These are phyloP conservation scores for Celastrina argiolus DNA, from an alignment of 2,888 invertebrate genomes.

Conservation along the genomic window DNA sequence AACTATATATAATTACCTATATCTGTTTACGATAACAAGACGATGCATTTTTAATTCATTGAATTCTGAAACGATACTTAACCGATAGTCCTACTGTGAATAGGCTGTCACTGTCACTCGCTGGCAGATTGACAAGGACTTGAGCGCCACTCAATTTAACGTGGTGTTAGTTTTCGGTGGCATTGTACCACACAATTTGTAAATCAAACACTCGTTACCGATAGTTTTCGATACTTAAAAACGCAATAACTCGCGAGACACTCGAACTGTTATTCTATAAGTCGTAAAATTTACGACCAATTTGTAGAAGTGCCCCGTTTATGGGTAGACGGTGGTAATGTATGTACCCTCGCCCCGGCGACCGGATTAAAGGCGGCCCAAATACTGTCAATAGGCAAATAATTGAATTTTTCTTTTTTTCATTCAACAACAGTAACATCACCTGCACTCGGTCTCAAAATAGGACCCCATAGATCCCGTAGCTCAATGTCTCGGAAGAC, in stretches of 20 bases:
- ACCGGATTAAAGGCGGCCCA: conserved; percentile 57
- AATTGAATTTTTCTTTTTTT: conserved; percentile 66
- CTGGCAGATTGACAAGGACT: too few relatives aligned
- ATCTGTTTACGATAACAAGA: too few relatives aligned
- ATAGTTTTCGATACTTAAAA: conserved; percentile 13
- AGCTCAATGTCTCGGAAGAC: conserved; percentile 66
- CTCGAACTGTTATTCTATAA: background rate
- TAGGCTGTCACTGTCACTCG: too few relatives aligned
- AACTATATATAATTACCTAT: too few relatives aligned
- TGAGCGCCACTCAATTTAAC: too few relatives aligned
- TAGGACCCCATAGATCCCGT: conserved; percentile 57
- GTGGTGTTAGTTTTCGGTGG: background rate
- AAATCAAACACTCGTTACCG: background rate
- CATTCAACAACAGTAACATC: conserved; percentile 56
- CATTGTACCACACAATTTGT: background rate
- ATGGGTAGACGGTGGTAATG: conserved; percentile 9
- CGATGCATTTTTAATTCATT: too few relatives aligned
- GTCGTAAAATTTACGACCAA: conserved; percentile 61
- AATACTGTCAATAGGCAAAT: conserved; percentile 63
- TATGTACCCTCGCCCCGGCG: conserved; percentile 35
- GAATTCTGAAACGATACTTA: too few relatives aligned
- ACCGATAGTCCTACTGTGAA: too few relatives aligned
- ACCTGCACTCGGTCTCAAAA: conserved; percentile 63
- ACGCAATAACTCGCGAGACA: background rate
- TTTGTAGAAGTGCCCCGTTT: conserved; percentile 58